A percentile compares a stretch with the other conserved stretches of the same genome.
phyloP scores from a whole-genome alignment of 2,797 vertebrate species.

The Neosalanx taihuensis region DNA sequence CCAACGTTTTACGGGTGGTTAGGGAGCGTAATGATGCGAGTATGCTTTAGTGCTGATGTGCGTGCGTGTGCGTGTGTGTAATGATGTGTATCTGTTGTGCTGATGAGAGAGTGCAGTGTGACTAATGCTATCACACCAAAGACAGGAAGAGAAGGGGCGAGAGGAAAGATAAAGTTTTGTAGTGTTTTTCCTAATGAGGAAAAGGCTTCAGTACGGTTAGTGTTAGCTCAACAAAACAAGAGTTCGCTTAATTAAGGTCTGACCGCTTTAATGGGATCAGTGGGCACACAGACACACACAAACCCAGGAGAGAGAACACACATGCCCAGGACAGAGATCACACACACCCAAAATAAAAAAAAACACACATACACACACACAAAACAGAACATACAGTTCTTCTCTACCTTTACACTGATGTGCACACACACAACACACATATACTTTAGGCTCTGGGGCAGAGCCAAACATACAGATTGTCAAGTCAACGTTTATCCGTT shows the following conservation, averaged over 20 bases:
- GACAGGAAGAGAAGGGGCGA: slow-evolving; percentile 16
- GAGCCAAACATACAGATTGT: no score
- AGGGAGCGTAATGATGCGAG: slow-evolving; percentile 47
- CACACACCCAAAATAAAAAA: slow-evolving; percentile 1
- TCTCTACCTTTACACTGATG: no score
- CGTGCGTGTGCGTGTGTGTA: slow-evolving; percentile 33
- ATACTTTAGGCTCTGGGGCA: no score
- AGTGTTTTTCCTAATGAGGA: slow-evolving; percentile 59
- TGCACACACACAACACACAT: no score
- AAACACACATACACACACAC: no score
- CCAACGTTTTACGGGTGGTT: slow-evolving; percentile 49
- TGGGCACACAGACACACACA: slow-evolving; percentile 27
- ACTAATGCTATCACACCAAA: slow-evolving; percentile 43
- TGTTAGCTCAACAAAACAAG: slow-evolving; percentile 53
- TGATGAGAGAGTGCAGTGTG: slow-evolving; percentile 38
- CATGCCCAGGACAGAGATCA: slow-evolving; percentile 16
- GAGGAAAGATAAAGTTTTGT: slow-evolving; percentile 15
- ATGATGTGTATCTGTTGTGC: slow-evolving; percentile 46
- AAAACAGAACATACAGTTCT: no score
- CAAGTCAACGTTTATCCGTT: no score
- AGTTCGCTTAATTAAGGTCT: slow-evolving; percentile 61
- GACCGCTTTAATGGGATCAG: slow-evolving; percentile 55
- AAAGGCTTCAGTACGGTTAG: slow-evolving; percentile 62
- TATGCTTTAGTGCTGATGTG: slow-evolving; percentile 13
- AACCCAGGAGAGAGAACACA: slow-evolving; percentile 11